Percentiles rank a stretch among this genome's conserved stretches.
Conservation (phyloP, 2,113 vertebrate species). For the Orcinus orca region DNA sequence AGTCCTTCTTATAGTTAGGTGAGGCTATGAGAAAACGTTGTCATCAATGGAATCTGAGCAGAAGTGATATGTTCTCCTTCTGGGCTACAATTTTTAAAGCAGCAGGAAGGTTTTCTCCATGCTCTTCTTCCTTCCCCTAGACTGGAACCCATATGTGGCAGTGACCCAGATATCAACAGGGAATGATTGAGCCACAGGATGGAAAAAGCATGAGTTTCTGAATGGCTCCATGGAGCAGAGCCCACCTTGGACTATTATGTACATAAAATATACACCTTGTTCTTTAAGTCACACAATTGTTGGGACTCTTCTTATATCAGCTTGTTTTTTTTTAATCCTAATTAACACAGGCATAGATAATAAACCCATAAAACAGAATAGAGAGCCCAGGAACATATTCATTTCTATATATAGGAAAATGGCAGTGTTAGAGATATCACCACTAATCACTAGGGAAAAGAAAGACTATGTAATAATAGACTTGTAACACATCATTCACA, state of each 20-base stretch:
- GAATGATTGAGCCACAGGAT: neutral
- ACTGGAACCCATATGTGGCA: neutral
- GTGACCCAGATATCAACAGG: neutral
- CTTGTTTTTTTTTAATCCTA: neutral
- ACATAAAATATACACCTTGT: neutral
- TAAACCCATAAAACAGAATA: neutral
- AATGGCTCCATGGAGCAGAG: neutral
- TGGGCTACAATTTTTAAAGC: neutral
- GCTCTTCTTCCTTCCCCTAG: neutral
- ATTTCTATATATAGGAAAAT: neutral
- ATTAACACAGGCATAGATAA: neutral
- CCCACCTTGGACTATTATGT: neutral
- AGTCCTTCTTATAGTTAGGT: neutral
- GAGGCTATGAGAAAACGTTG: neutral
- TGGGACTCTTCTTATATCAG: neutral
- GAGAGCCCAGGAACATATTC: neutral
- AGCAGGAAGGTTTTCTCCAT: neutral
- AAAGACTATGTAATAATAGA: slow-evolving; percentile 37
- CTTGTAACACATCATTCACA: neutral
- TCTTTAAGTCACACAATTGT: neutral
- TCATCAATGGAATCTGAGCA: neutral
- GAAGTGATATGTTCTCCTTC: neutral
- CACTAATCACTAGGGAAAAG: neutral
- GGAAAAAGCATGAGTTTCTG: neutral
- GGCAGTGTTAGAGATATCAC: neutral